Evolutionary conservation across 1,140 invertebrate species (phyloP), one percentile per base, ranked within the genome.

Genomic region (Brachionus koreanus): DNA sequence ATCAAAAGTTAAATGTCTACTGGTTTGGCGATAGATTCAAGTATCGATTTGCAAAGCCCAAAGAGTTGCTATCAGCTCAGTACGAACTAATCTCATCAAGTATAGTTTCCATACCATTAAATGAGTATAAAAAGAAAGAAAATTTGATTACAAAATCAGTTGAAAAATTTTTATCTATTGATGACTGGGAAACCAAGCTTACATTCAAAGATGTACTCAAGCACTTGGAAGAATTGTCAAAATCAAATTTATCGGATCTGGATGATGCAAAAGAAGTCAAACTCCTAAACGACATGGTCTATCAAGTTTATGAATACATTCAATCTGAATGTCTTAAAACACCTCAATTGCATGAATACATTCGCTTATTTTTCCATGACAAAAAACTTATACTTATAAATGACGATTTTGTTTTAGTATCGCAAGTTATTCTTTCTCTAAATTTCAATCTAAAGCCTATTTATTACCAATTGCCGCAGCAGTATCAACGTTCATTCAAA

Each of bases 191-290:
- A 3, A 10, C 25, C 3, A 82, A 82, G 42, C 33, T 82, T 9
- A 57, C 35, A 42, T 49, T 82, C 19, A 39, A 42, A 35, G 79
- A 82, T 35, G 61, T 82, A 0, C 61, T 82, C 0, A 82, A 69
- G 19, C 57, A 82, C 1, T n/a, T 82, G 5, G 65, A 69, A 33
- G 57, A 82, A 23, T 3, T 82, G 5, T 25, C 57, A 10, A 82
- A 82, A 37, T 33, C 46, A 42, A 82, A 82, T 6, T 5, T 43
- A 6, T 23, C 12, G 6, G 76, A 79, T 19, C 12, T 79, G 0
- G 76, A 79, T 49, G 49, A 61, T 35, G n/a, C 76, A 7, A 79
- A 79, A 57, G 76, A 79, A 16, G 49, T 79, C 9, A 79, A 79
- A n/a, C 19, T 79, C 1, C n/a, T 82, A 10, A 65, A 46, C 19